Conservation (phyloP, 1,140 invertebrate genomes). For the Megathymus violae region DNA sequence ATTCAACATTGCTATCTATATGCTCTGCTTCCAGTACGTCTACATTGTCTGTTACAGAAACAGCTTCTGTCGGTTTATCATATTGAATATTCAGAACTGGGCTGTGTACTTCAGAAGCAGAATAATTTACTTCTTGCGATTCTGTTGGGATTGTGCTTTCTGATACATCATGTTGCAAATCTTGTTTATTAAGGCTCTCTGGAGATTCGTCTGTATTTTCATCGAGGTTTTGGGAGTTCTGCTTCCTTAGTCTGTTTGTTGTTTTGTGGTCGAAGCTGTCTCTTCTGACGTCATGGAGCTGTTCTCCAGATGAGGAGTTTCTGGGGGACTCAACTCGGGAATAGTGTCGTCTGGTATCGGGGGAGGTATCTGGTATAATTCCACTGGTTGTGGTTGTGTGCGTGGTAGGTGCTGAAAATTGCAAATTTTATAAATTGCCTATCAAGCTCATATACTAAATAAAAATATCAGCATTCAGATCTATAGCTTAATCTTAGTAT, state of each 20-base stretch:
- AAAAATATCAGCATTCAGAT: too few relatives aligned
- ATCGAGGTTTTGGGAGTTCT: conserved; percentile 37
- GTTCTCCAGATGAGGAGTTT: conserved; percentile 56
- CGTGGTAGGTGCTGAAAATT: conserved; percentile 78
- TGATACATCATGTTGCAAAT: conserved; percentile 7
- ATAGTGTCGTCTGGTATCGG: conserved; percentile 69
- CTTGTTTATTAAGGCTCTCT: conserved; percentile 10
- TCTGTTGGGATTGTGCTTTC: background rate
- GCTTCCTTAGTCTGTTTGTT: conserved; percentile 36
- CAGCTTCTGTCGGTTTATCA: conserved; percentile 27
- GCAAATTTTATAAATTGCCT: too few relatives aligned
- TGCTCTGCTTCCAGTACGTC: conserved; percentile 34
- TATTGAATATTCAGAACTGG: conserved; percentile 8
- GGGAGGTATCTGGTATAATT: conserved; percentile 56
- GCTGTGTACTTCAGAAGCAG: background rate
- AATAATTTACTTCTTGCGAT: conserved; percentile 5
- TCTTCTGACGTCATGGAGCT: conserved; percentile 38
- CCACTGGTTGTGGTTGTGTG: conserved; percentile 60
- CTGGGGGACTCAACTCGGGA: conserved; percentile 70
- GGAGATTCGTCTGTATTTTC: conserved; percentile 10
- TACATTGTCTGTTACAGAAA: conserved; percentile 29
- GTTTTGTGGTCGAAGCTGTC: conserved; percentile 38
- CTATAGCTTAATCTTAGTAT: too few relatives aligned
- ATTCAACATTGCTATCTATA: conserved; percentile 22
- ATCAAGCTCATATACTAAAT: too few relatives aligned